These are phyloP conservation scores for Drosophila nigrodunni DNA, from an alignment of 1,140 invertebrate species.

Conservation along the genomic window DNA sequence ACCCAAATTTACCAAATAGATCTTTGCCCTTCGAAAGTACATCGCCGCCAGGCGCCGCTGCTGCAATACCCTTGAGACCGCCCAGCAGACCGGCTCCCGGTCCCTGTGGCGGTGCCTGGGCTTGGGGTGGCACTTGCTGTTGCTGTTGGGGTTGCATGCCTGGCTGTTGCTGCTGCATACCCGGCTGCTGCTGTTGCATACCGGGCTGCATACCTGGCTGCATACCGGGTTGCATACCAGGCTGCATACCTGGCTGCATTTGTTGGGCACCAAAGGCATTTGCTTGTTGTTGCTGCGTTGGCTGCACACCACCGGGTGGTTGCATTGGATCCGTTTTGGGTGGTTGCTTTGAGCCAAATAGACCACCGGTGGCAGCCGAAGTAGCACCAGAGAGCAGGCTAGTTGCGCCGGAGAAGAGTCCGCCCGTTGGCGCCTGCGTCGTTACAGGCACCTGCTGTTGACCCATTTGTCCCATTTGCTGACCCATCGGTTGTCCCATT, in stretches of 20 bases:
- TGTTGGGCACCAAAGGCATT: slow-evolving; percentile 80
- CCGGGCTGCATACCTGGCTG: slow-evolving; percentile 21
- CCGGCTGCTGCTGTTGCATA: slow-evolving; percentile 53
- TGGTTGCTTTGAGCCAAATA: slow-evolving; percentile 84
- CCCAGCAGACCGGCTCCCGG: slow-evolving; percentile 80
- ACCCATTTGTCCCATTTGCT: slow-evolving; percentile 72
- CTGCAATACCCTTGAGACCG: slow-evolving; percentile 86
- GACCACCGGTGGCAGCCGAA: slow-evolving; percentile 85
- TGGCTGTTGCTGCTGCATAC: slow-evolving; percentile 74
- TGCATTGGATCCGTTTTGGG: slow-evolving; percentile 84
- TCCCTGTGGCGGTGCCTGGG: slow-evolving; percentile 82
- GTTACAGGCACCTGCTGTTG: slow-evolving; percentile 77
- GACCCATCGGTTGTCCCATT: slow-evolving; percentile 63
- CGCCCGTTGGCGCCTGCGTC: slow-evolving; percentile 75
- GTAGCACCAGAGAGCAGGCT: slow-evolving; percentile 84
- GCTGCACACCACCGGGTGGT: slow-evolving; percentile 84
- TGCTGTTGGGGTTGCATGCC: slow-evolving; percentile 71
- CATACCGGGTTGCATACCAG: slow-evolving; percentile 68
- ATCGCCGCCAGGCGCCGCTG: slow-evolving; percentile 92
- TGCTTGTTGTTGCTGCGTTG: slow-evolving; percentile 84
- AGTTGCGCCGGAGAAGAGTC: slow-evolving; percentile 83
- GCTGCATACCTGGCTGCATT: slow-evolving; percentile 71
- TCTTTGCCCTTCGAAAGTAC: slow-evolving; percentile 95
- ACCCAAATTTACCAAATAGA: slow-evolving; percentile 96
- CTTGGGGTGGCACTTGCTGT: slow-evolving; percentile 84